A percentile compares a stretch with the other conserved stretches of the same genome.
Evolutionary conservation across 2,113 vertebrate species (phyloP).

Genomic region (Dromiciops gliroides): DNA sequence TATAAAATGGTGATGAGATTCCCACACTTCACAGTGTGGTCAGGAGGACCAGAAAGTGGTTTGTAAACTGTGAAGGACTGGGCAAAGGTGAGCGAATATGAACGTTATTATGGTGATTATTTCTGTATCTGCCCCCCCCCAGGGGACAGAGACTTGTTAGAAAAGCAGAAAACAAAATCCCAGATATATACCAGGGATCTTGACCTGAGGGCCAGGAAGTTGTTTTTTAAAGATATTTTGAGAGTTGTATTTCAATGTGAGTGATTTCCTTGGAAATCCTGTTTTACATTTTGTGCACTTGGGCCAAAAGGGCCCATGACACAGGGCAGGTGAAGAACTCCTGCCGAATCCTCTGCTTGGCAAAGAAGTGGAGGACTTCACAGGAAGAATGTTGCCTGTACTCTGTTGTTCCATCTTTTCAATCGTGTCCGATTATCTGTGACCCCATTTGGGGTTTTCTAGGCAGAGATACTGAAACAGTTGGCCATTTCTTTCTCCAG

Average conservation of each 20-base stretch:
- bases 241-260: background rate
- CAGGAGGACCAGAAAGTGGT: background rate
- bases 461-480: no score
- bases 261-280: background rate
- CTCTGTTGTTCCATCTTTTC: background rate
- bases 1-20: background rate
- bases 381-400: background rate
- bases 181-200: background rate
- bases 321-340: background rate
- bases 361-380: background rate
- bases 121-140: background rate
- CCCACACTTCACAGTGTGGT: background rate
- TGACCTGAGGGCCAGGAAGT: background rate
- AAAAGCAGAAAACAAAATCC: background rate
- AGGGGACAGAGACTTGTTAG: background rate
- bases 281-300: background rate
- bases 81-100: background rate
- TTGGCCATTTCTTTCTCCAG: no score
- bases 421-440: no score
- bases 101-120: background rate
- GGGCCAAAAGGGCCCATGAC: background rate
- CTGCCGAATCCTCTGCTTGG: background rate
- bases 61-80: background rate
- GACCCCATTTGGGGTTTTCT: no score
- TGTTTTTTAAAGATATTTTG: background rate